phyloP scores from a whole-genome alignment of 2,113 vertebrate species.

The Orcinus orca region DNA sequence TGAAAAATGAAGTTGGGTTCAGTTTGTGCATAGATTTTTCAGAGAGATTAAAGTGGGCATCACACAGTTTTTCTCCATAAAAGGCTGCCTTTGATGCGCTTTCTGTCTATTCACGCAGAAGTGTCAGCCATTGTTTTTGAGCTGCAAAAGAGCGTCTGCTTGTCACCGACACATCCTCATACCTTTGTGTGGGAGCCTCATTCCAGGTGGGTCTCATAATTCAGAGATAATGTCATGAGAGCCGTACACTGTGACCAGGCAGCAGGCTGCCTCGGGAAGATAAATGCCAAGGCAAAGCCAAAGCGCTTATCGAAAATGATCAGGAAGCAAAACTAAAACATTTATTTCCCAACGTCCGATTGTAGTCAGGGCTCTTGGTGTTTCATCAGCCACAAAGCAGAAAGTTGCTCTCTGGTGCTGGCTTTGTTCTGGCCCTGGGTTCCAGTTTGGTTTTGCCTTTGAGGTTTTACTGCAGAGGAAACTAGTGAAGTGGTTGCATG shows the following conservation, averaged over 20 bases:
- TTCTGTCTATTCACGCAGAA: conserved; percentile 88
- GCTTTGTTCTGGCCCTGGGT: conserved; percentile 25
- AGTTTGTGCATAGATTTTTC: conserved; percentile 88
- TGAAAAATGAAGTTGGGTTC: conserved; percentile 90
- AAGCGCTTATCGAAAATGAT: conserved; percentile 35
- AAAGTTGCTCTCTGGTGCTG: not conserved
- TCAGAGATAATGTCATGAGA: conserved; percentile 37
- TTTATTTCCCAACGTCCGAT: not conserved
- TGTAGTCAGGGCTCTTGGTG: not conserved
- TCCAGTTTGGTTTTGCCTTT: conserved; percentile 44
- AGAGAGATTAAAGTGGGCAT: conserved; percentile 93
- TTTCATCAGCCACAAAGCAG: not conserved
- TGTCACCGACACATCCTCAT: conserved; percentile 65
- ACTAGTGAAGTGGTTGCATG: conserved; percentile 48
- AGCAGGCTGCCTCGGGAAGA: conserved; percentile 50
- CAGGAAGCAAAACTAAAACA: conserved; percentile 54
- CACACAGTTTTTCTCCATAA: conserved; percentile 86
- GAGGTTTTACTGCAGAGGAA: conserved; percentile 60
- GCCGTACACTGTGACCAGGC: conserved; percentile 40
- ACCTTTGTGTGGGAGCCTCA: conserved; percentile 72
- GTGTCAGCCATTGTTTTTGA: conserved; percentile 86
- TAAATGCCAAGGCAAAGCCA: conserved; percentile 62
- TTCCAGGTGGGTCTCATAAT: conserved; percentile 78
- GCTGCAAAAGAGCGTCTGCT: conserved; percentile 79
- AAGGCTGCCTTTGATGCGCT: conserved; percentile 93